phyloP scores from a whole-genome alignment of 1,140 invertebrate species.

The Plectrocnemia conspersa region DNA sequence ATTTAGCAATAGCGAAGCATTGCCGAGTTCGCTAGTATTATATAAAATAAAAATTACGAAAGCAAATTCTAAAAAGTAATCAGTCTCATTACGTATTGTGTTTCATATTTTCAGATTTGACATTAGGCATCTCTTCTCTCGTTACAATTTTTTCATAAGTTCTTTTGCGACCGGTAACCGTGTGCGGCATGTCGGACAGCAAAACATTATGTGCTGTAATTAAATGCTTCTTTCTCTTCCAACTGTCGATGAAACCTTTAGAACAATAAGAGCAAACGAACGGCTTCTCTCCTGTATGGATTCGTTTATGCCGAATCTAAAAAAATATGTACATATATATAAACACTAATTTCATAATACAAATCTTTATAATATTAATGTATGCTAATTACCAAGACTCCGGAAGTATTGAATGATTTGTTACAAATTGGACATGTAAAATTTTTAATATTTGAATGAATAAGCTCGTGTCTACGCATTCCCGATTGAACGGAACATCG shows the following conservation, averaged over 20 bases:
- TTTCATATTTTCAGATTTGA: constrained; percentile 3
- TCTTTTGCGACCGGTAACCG: constrained; percentile 27
- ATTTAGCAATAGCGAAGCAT: too few relatives aligned
- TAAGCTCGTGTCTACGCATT: constrained; percentile 25
- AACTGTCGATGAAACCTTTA: constrained; percentile 59
- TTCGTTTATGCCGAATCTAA: constrained; percentile 51
- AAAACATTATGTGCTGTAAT: constrained; percentile 44
- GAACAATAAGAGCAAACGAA: constrained; percentile 68
- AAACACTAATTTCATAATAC: constrained; percentile 4
- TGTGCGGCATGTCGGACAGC: constrained; percentile 41
- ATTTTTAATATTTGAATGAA: constrained; percentile 20
- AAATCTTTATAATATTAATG: neutral
- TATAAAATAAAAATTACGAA: too few relatives aligned
- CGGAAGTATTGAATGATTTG: constrained; percentile 28
- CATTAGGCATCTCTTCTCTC: neutral
- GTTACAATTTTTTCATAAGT: constrained; percentile 16
- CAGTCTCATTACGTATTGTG: too few relatives aligned
- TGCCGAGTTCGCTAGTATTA: too few relatives aligned
- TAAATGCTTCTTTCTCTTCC: constrained; percentile 48
- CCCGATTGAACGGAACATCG: constrained; percentile 30
- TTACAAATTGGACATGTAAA: constrained; percentile 27
- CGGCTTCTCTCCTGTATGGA: constrained; percentile 86
- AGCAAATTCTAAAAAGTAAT: too few relatives aligned
- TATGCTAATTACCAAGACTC: constrained; percentile 26
- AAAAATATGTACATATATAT: constrained; percentile 7